Conservation (phyloP, 2,888 invertebrate genomes). For the Erannis defoliaria region DNA sequence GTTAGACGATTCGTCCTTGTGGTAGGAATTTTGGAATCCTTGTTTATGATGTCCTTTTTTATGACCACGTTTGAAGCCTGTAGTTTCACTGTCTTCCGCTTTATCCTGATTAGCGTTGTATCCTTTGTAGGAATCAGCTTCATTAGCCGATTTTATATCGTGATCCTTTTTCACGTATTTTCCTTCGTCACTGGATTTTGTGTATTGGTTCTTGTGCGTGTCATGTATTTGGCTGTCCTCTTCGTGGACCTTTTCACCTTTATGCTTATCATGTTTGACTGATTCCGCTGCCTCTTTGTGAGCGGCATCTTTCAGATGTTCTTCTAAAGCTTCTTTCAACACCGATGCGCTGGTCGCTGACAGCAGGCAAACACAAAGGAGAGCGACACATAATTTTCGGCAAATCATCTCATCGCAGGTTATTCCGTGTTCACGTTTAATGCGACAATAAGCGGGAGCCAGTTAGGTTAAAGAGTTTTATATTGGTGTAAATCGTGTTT, state of each 20-base stretch:
- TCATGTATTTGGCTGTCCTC: constrained; percentile 75
- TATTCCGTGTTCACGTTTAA: constrained; percentile 54
- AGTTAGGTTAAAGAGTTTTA: constrained; percentile 75
- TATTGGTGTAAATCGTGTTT: constrained; percentile 73
- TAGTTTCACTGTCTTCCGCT: constrained; percentile 74
- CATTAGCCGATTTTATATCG: constrained; percentile 75
- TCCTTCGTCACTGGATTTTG: constrained; percentile 78
- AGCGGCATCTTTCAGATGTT: constrained; percentile 78
- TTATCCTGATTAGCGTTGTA: constrained; percentile 77
- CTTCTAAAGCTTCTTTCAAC: constrained; percentile 79
- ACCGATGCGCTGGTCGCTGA: constrained; percentile 66
- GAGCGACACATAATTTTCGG: constrained; percentile 55
- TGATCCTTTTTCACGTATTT: constrained; percentile 82
- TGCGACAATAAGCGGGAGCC: constrained; percentile 66
- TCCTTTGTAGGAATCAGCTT: constrained; percentile 78
- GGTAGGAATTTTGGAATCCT: constrained; percentile 90
- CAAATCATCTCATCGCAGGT: constrained; percentile 72
- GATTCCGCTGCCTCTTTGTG: constrained; percentile 76
- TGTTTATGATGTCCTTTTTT: constrained; percentile 90
- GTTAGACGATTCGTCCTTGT: constrained; percentile 90
- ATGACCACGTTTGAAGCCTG: constrained; percentile 81
- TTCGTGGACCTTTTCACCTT: constrained; percentile 79
- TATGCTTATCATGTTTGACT: constrained; percentile 76
- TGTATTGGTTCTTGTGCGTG: constrained; percentile 75
- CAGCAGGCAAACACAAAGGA: constrained; percentile 64